Base-by-base conservation (phyloP, 2,113 vertebrate species). In the Alaudala cheleensis region DNA sequence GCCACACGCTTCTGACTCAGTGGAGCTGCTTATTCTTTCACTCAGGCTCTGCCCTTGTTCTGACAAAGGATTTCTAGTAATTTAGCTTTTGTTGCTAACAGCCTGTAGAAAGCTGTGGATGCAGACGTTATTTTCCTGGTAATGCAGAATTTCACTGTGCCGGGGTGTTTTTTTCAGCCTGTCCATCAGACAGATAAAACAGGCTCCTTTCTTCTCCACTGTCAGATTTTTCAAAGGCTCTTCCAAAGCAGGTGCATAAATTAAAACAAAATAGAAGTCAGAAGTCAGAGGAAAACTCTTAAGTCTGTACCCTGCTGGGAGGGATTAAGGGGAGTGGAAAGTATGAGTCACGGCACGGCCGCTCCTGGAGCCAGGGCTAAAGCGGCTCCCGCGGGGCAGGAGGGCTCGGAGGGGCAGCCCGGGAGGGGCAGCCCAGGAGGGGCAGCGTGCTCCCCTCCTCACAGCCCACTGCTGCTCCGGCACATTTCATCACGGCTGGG, bases 171-270 rank as follows among this genome's bases (percentile, higher is more conserved):
- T 88, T 92, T 92, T 45, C 84, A 92, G 24, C 62, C 84, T 79
- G 77, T 87, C 86, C 78, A 1, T 95, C 86, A 95, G 57, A 74
- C 39, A 91, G 86, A 93, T 90, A 39, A 88, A 94, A 71, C 14
- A 26, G 33, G 29, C 76, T 92, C 56, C 47, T 86, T 80, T 83
- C 79, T 86, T 83, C 57, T 86, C 82, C 40, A 6, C 84, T 95
- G 93, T 90, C 95, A 95, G 90, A 44, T 80, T 76, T 94, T 93
- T 95, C 91, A 95, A 95, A 92, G 84, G 81, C 49, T 93, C 47
- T 66, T 94, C 90, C 71, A 96, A 93, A 95, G 90, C 92, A 96
- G 95, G 96, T 97, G 94, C 92, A 97, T 97, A 96, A 96, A 97
- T 96, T 95, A 93, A 58, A 87, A 92, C 56, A 80, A 92, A 97